Evolutionary conservation across 2,797 vertebrate genomes (phyloP).

Genomic region (Pangasius krempfi): DNA sequence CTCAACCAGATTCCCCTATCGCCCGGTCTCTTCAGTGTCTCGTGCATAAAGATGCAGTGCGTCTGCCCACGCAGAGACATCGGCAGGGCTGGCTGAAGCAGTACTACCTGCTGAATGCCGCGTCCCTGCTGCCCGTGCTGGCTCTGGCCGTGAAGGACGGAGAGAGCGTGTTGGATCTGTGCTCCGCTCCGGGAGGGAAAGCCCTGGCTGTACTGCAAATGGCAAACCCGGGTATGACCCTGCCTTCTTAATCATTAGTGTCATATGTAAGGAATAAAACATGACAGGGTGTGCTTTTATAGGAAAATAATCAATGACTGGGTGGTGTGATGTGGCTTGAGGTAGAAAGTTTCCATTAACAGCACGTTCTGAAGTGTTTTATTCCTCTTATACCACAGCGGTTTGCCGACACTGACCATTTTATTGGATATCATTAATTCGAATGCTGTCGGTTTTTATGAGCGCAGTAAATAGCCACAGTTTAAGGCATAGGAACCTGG

Average conservation of each 20-base stretch:
- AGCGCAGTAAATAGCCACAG: not conserved
- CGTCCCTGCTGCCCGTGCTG: conserved; percentile 90
- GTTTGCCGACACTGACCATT: too few species aligned
- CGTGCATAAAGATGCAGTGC: conserved; percentile 70
- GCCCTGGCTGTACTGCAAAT: conserved; percentile 86
- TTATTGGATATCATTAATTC: not conserved
- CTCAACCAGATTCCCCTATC: conserved; percentile 48
- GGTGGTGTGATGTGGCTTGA: not conserved
- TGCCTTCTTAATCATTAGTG: not conserved
- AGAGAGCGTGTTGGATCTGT: conserved; percentile 90
- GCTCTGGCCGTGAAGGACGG: conserved; percentile 83
- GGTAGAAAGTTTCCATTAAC: not conserved
- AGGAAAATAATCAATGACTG: not conserved
- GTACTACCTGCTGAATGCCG: conserved; percentile 91
- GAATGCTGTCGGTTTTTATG: not conserved
- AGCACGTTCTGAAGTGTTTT: not conserved
- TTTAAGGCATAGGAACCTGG: not conserved
- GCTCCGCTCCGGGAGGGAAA: conserved; percentile 95
- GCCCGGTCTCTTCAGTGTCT: conserved; percentile 78
- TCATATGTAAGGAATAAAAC: not conserved
- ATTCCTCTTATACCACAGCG: not conserved
- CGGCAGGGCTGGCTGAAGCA: conserved; percentile 83
- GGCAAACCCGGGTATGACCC: conserved; percentile 82
- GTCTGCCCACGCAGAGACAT: conserved; percentile 84
- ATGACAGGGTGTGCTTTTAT: not conserved